These are phyloP conservation scores for Cydia pomonella DNA, from an alignment of 1,140 invertebrate genomes.

Conservation along the genomic window DNA sequence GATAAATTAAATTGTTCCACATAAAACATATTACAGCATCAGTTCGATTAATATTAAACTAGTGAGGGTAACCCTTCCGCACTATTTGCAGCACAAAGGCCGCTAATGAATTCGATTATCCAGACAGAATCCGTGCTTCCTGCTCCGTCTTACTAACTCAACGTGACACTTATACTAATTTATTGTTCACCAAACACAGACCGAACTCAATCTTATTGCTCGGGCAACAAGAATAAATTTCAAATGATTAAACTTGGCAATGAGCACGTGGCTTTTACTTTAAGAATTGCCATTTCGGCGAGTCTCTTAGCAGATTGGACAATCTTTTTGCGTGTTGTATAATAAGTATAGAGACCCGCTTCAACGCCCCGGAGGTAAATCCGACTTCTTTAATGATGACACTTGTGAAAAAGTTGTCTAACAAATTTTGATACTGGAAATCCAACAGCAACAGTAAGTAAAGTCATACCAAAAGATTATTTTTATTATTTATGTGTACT, in stretches of 20 bases:
- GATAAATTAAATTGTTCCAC: background rate
- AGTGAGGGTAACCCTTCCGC: slow-evolving; percentile 47
- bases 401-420: too few relatives aligned
- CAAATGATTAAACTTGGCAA: background rate
- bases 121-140: slow-evolving; percentile 60
- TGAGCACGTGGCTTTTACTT: slow-evolving; percentile 24
- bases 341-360: background rate
- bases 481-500: too few relatives aligned
- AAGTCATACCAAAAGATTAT: too few relatives aligned
- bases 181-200: background rate
- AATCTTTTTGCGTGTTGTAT: slow-evolving; percentile 26
- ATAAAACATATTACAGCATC: slow-evolving; percentile 2
- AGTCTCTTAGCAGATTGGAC: slow-evolving; percentile 37
- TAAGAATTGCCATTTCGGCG: slow-evolving; percentile 32
- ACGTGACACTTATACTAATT: slow-evolving; percentile 39
- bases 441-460: too few relatives aligned
- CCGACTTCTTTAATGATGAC: background rate
- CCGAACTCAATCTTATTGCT: background rate
- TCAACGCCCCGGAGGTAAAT: background rate
- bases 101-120: slow-evolving; percentile 76
- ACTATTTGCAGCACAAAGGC: slow-evolving; percentile 61
- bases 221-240: background rate
- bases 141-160: slow-evolving; percentile 44
- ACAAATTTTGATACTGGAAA: too few relatives aligned
- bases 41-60: slow-evolving; percentile 43